A percentile compares a stretch with the other conserved stretches of the same genome.
These are phyloP conservation scores for Thalassophryne amazonica DNA, from an alignment of 2,797 vertebrate genomes.

Conservation along the genomic window DNA sequence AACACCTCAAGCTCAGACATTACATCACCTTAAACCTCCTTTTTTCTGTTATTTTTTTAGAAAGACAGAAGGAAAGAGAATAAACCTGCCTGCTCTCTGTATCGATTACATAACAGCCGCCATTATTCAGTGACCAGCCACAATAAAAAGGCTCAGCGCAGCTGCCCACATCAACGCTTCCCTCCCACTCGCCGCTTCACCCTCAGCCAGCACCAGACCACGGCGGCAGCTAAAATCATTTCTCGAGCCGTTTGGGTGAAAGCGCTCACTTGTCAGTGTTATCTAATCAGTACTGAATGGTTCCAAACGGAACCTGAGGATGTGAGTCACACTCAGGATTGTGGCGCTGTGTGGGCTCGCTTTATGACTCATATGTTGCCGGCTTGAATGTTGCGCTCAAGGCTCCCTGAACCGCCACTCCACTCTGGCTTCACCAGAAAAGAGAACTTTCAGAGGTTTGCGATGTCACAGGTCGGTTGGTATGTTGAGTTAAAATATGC, in stretches of 20 bases:
- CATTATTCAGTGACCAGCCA: slow-evolving; percentile 28
- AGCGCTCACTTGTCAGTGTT: slow-evolving; percentile 35
- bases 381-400: slow-evolving; percentile 24
- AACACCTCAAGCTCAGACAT: slow-evolving; percentile 57
- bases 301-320: slow-evolving; percentile 46
- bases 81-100: slow-evolving; percentile 29
- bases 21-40: slow-evolving; percentile 56
- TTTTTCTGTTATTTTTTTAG: no score
- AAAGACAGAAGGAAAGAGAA: slow-evolving; percentile 1
- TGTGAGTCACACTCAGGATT: slow-evolving; percentile 54
- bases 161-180: slow-evolving; percentile 39
- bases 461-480: slow-evolving; percentile 20
- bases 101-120: slow-evolving; percentile 46
- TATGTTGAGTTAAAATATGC: slow-evolving; percentile 42
- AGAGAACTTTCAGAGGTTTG: slow-evolving; percentile 31
- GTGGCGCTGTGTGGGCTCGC: slow-evolving; percentile 40
- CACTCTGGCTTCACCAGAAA: slow-evolving; percentile 10
- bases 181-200: slow-evolving; percentile 8
- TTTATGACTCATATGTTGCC: slow-evolving; percentile 46
- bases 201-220: slow-evolving; percentile 31
- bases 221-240: slow-evolving; percentile 37
- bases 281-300: slow-evolving; percentile 53
- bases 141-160: slow-evolving; percentile 27
- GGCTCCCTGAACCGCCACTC: slow-evolving; percentile 25
- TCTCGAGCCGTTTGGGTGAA: slow-evolving; percentile 23